Evolutionary conservation across 2,113 vertebrate species (phyloP).

Genomic region (Nannospalax galili): DNA sequence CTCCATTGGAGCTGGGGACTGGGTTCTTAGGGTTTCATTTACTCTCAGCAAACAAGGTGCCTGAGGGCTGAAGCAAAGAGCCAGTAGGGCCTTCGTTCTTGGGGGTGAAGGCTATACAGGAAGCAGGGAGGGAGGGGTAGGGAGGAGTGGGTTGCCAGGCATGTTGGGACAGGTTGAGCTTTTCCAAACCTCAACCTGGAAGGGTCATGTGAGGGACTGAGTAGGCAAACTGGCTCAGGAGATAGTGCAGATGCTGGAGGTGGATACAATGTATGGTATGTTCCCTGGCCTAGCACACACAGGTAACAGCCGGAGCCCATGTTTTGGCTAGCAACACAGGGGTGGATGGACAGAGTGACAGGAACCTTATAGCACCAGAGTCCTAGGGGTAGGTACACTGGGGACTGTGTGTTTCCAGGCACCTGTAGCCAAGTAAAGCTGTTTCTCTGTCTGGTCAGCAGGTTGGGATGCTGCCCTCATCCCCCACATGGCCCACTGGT

Average conservation of each 20-base stretch:
- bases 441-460: not conserved
- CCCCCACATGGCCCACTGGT: not conserved
- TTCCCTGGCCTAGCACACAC: not conserved
- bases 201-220: not conserved
- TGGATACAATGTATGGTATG: no score
- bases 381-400: not conserved
- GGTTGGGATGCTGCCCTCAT: not conserved
- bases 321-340: not conserved
- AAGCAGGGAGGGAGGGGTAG: not conserved
- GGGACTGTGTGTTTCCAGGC: not conserved
- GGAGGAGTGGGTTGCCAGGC: not conserved
- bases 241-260: not conserved
- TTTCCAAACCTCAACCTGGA: not conserved
- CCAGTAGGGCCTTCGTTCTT: not conserved
- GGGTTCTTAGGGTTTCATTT: not conserved
- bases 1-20: no score
- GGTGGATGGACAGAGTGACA: not conserved
- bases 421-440: not conserved
- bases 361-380: no score
- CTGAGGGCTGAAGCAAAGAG: no score
- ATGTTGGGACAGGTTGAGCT: not conserved
- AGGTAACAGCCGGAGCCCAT: not conserved
- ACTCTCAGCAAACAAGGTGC: not conserved
- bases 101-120: no score
- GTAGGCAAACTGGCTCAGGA: not conserved